Evolutionary conservation across 2,888 invertebrate species (phyloP).

Genomic region (Malacosoma neustria): DNA sequence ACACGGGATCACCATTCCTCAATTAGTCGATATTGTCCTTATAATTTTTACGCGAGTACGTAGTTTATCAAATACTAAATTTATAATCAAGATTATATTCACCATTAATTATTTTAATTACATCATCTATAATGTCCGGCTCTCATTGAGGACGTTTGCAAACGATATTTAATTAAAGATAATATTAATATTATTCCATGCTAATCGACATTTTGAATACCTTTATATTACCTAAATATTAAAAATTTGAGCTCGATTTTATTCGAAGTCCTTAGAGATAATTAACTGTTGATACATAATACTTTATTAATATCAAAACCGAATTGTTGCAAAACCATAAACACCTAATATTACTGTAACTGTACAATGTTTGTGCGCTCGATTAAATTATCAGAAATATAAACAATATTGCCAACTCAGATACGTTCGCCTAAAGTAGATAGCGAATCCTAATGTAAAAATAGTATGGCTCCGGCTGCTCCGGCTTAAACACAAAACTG

Average conservation of each 20-base stretch:
- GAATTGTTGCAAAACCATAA: background rate
- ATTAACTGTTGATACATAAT: conserved; percentile 5
- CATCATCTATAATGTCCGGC: conserved; percentile 54
- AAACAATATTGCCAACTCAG: conserved; percentile 27
- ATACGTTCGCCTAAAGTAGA: conserved; percentile 41
- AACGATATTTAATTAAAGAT: conserved; percentile 25
- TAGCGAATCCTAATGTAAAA: conserved; percentile 62
- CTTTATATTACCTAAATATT: conserved; percentile 56
- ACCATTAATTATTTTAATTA: conserved; percentile 42
- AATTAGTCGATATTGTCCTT: conserved; percentile 71
- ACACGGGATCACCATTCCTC: conserved; percentile 59
- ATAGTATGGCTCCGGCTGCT: conserved; percentile 60
- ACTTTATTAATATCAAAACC: background rate
- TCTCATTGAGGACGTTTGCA: conserved; percentile 62
- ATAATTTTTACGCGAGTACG: conserved; percentile 72
- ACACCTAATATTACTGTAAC: conserved; percentile 11
- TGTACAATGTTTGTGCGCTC: conserved; percentile 72
- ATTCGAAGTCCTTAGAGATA: conserved; percentile 58
- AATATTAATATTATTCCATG: conserved; percentile 36
- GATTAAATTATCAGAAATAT: conserved; percentile 58
- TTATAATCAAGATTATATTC: conserved; percentile 53
- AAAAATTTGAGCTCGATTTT: conserved; percentile 71
- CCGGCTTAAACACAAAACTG: conserved; percentile 47
- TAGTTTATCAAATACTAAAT: conserved; percentile 67
- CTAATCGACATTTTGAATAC: conserved; percentile 56